A percentile compares a stretch with the other conserved stretches of the same genome.
These are phyloP conservation scores for Dinothrombium tinctorium DNA, from an alignment of 1,140 invertebrate genomes.

Conservation along the genomic window DNA sequence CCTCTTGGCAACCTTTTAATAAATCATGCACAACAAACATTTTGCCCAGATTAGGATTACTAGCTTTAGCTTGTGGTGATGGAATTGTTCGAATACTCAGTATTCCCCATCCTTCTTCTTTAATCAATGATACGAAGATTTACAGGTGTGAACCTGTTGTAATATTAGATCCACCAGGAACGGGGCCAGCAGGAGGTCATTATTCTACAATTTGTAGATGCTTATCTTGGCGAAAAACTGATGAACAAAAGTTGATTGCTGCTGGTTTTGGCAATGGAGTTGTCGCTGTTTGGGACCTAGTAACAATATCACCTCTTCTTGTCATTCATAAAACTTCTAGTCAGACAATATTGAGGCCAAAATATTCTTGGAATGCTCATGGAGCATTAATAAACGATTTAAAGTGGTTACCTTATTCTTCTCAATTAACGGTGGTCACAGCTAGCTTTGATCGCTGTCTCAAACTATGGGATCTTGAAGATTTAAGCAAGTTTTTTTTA, in stretches of 20 bases:
- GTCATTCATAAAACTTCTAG: slow-evolving; percentile 13
- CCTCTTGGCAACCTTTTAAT: slow-evolving; percentile 17
- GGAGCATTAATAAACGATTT: slow-evolving; percentile 20
- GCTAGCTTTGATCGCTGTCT: slow-evolving; percentile 23
- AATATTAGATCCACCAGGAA: slow-evolving; percentile 4
- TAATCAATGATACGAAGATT: not conserved
- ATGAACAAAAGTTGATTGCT: slow-evolving; percentile 25
- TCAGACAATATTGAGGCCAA: slow-evolving; percentile 16
- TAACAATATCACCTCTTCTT: slow-evolving; percentile 24
- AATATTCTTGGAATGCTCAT: slow-evolving; percentile 24
- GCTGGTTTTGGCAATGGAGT: slow-evolving; percentile 38
- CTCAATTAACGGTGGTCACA: slow-evolving; percentile 22
- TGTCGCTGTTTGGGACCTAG: slow-evolving; percentile 32
- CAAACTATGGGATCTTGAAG: slow-evolving; percentile 28
- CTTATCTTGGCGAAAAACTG: slow-evolving; percentile 24
- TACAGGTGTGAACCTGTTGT: slow-evolving; percentile 6
- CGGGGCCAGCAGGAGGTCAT: slow-evolving; percentile 16
- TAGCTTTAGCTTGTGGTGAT: slow-evolving; percentile 39
- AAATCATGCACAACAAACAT: slow-evolving; percentile 17
- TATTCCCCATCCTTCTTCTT: no score
- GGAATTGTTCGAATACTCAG: slow-evolving; percentile 33
- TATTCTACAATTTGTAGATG: slow-evolving; percentile 4
- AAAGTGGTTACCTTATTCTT: slow-evolving; percentile 20
- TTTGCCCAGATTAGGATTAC: slow-evolving; percentile 32
- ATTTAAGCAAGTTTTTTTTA: slow-evolving; percentile 11